These are phyloP conservation scores for Idaea dimidiata DNA, from an alignment of 2,888 invertebrate species.

Conservation along the genomic window DNA sequence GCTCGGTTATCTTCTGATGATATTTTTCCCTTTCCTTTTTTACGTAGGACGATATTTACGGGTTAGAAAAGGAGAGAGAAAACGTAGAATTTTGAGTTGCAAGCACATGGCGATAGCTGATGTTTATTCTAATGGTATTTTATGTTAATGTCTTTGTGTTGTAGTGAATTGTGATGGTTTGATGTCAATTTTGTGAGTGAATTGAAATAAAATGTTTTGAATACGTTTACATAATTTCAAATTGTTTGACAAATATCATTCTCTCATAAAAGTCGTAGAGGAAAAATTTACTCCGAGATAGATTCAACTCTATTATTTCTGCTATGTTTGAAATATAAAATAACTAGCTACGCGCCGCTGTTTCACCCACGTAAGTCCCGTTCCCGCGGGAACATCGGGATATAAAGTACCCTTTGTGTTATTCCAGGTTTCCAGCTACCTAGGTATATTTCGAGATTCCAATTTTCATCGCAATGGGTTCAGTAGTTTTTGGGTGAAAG, in stretches of 20 bases:
- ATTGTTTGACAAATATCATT: neutral
- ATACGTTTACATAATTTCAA: neutral
- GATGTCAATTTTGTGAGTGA: constrained; percentile 1
- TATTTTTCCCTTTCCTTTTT: constrained; percentile 26
- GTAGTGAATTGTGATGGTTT: constrained; percentile 2
- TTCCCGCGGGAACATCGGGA: too few relatives aligned
- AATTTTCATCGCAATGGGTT: too few relatives aligned
- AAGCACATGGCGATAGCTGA: constrained; percentile 24
- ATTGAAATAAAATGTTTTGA: neutral
- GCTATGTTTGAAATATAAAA: too few relatives aligned
- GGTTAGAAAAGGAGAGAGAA: constrained; percentile 15
- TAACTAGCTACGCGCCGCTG: too few relatives aligned
- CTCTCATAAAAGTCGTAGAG: too few relatives aligned
- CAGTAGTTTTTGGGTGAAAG: too few relatives aligned
- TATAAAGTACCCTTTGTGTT: too few relatives aligned
- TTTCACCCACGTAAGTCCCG: too few relatives aligned
- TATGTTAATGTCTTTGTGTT: constrained; percentile 21
- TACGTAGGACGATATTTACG: constrained; percentile 15
- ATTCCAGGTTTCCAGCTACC: too few relatives aligned
- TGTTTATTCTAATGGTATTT: constrained; percentile 13
- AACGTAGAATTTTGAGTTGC: constrained; percentile 16
- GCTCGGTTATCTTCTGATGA: constrained; percentile 30
- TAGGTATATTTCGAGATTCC: too few relatives aligned
- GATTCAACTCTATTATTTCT: too few relatives aligned
- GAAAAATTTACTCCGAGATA: too few relatives aligned